Evolutionary conservation across 1,140 invertebrate genomes (phyloP).

Genomic region (Ips nitidus): DNA sequence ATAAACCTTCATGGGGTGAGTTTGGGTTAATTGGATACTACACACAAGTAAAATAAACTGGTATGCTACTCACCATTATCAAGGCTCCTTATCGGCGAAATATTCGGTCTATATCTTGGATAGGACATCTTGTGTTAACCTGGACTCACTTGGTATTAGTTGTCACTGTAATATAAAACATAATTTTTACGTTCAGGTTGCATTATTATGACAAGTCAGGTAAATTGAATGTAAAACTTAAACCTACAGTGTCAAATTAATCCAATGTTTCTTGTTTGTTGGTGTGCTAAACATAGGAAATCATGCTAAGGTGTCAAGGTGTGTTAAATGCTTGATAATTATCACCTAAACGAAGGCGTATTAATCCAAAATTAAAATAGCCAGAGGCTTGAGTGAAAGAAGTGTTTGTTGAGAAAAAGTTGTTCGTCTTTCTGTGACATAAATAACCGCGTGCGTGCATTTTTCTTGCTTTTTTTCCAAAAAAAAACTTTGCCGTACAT

Average conservation of each 20-base stretch:
- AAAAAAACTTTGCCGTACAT: constrained; percentile 15
- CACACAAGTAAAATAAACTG: not conserved
- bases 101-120: constrained; percentile 21
- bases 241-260: too few species aligned
- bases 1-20: too few species aligned
- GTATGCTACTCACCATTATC: constrained; percentile 15
- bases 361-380: constrained; percentile 14
- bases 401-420: too few species aligned
- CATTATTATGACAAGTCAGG: not conserved
- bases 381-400: not conserved
- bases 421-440: constrained; percentile 8
- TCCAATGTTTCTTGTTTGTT: too few species aligned
- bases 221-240: too few species aligned
- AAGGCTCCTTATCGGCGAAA: constrained; percentile 20
- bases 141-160: constrained; percentile 23
- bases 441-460: constrained; percentile 3
- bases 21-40: too few species aligned
- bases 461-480: constrained; percentile 16
- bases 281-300: too few species aligned
- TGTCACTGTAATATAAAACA: constrained; percentile 12
- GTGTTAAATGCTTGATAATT: too few species aligned
- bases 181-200: not conserved
- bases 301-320: too few species aligned
- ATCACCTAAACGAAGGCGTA: constrained; percentile 1
- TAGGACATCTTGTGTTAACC: constrained; percentile 15